Percentiles rank a stretch among this genome's conserved stretches.
phyloP scores from a whole-genome alignment of 1,140 invertebrate species.

The Tetramorium parvispinum region DNA sequence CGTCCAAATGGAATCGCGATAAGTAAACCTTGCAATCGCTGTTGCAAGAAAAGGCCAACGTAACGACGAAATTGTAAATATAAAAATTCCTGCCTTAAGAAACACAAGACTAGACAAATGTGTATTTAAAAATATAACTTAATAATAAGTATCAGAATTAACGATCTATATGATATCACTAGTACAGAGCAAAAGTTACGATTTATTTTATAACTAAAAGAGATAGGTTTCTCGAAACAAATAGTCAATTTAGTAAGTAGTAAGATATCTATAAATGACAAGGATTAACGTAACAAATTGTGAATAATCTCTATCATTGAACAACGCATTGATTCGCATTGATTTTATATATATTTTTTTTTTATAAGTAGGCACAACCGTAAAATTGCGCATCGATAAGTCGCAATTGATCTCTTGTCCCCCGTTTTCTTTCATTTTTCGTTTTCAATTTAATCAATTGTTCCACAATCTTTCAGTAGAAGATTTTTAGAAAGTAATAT shows the following conservation, averaged over 20 bases:
- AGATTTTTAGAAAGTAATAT: constrained; percentile 20
- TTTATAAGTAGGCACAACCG: constrained; percentile 5
- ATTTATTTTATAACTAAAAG: constrained; percentile 79
- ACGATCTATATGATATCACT: constrained; percentile 75
- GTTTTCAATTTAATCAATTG: constrained; percentile 34
- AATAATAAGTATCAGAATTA: constrained; percentile 68
- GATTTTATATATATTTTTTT: constrained; percentile 24
- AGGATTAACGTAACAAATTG: constrained; percentile 59
- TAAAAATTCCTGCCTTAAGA: constrained; percentile 85
- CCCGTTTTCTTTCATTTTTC: constrained; percentile 11
- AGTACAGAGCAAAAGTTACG: constrained; percentile 72
- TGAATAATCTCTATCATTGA: constrained; percentile 50
- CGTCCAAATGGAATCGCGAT: constrained; percentile 55
- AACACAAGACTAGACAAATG: constrained; percentile 82
- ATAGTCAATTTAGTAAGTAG: constrained; percentile 81
- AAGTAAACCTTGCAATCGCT: constrained; percentile 58
- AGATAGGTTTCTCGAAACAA: constrained; percentile 72
- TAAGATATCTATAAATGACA: constrained; percentile 55
- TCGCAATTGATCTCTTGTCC: constrained; percentile 65
- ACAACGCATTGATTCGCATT: constrained; percentile 23
- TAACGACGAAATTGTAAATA: constrained; percentile 78
- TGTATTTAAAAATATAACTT: constrained; percentile 74
- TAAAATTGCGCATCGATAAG: constrained; percentile 46
- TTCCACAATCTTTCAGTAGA: constrained; percentile 45
- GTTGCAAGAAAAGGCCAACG: constrained; percentile 72